These are phyloP conservation scores for Sapajus apella DNA, from an alignment of 2,113 vertebrate genomes.

Conservation along the genomic window DNA sequence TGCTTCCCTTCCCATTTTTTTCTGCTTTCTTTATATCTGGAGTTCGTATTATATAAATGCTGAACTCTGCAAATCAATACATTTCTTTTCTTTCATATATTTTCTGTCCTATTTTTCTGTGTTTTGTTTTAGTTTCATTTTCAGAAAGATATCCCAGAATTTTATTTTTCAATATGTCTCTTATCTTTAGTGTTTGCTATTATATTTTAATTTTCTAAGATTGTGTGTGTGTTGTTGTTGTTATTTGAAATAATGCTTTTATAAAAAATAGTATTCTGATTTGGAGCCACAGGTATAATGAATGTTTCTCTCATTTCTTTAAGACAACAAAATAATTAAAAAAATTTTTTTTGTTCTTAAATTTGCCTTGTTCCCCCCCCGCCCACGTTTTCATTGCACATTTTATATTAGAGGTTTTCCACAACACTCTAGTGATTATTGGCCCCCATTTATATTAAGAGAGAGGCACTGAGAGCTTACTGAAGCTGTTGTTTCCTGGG, in stretches of 20 bases:
- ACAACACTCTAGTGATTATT: background rate
- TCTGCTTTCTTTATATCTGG: background rate
- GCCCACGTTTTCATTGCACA: background rate
- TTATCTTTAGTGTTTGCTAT: background rate
- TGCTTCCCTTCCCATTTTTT: background rate
- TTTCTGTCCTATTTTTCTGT: background rate
- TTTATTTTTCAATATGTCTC: background rate
- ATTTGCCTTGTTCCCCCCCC: background rate
- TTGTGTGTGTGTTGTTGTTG: background rate
- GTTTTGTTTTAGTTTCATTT: background rate
- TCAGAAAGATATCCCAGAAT: background rate
- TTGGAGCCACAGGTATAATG: background rate
- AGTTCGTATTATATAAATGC: background rate
- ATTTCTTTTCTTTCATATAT: background rate
- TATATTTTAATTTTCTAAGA: background rate
- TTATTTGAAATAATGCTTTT: background rate
- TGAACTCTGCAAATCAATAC: background rate
- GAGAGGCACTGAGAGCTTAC: accelerated
- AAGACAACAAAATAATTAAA: background rate
- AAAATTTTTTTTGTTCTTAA: background rate
- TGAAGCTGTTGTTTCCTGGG: background rate
- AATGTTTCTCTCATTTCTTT: background rate
- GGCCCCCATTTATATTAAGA: background rate
- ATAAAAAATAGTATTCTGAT: background rate
- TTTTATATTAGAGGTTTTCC: background rate